A percentile compares a stretch with the other conserved stretches of the same genome.
Evolutionary conservation across 2,888 invertebrate species (phyloP).

Genomic region (Aelia acuminata): DNA sequence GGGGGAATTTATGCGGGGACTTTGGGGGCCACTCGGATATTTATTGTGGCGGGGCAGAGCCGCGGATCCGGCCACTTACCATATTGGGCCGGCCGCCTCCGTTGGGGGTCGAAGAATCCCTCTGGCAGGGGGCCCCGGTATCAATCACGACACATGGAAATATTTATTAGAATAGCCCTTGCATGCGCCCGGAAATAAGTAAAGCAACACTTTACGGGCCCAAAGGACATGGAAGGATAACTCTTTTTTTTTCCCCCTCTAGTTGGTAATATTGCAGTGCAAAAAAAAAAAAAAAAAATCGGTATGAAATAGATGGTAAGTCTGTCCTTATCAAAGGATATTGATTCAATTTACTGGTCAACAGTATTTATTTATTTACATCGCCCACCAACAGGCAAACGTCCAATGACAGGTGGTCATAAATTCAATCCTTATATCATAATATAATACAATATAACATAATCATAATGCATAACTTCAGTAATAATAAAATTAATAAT

Average conservation of each 20-base stretch:
- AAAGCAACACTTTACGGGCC: not conserved
- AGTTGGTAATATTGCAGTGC: too few relatives aligned
- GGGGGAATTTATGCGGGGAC: constrained; percentile 23
- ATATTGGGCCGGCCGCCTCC: constrained; percentile 19
- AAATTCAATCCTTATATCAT: too few relatives aligned
- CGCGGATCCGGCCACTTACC: constrained; percentile 29
- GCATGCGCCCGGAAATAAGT: not conserved
- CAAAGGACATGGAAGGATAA: not conserved
- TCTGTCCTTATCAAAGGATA: too few relatives aligned
- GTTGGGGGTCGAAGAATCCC: not conserved
- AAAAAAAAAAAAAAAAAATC: too few relatives aligned
- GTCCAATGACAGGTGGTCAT: too few relatives aligned
- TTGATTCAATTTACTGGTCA: too few relatives aligned
- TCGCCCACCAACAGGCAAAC: too few relatives aligned
- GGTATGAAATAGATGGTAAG: too few relatives aligned
- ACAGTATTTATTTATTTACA: too few relatives aligned
- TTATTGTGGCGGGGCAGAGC: not conserved
- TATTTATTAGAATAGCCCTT: constrained; percentile 7
- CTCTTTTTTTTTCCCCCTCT: not conserved
- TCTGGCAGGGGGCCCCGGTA: not conserved
- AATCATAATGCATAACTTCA: too few relatives aligned
- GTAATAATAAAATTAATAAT: too few relatives aligned
- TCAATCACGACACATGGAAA: constrained; percentile 34
- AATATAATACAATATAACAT: too few relatives aligned
- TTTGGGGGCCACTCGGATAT: constrained; percentile 9